Conservation (phyloP, 2,797 vertebrate genomes). For the Mus caroli region DNA sequence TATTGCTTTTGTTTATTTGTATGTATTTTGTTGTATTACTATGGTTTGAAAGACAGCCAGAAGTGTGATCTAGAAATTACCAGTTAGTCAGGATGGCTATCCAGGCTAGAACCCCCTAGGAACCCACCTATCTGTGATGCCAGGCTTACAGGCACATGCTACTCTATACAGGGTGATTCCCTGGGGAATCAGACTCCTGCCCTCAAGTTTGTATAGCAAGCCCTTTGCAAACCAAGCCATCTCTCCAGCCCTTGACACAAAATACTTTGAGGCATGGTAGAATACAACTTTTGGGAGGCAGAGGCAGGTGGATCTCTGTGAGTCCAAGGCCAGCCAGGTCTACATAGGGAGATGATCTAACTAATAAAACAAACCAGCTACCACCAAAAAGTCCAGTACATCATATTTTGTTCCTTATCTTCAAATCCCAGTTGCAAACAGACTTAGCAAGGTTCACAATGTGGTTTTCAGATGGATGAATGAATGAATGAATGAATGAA, state of each 20-base stretch:
- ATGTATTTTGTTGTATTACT: not conserved
- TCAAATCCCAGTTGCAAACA: not conserved
- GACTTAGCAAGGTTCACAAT: not conserved
- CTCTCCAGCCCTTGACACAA: not conserved
- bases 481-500: not conserved
- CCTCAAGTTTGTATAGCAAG: not conserved
- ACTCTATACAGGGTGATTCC: not conserved
- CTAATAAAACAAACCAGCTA: not conserved
- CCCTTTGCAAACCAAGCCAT: not conserved
- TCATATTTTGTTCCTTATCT: not conserved
- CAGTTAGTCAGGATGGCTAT: not conserved
- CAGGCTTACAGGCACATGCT: not conserved
- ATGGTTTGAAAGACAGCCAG: not conserved
- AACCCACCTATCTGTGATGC: not conserved
- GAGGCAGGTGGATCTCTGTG: not conserved
- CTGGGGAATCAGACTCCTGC: not conserved
- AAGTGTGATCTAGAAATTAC: not conserved
- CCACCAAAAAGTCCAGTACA: not conserved
- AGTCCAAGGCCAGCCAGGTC: not conserved
- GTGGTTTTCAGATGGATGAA: not conserved
- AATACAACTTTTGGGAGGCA: not conserved
- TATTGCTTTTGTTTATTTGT: not conserved
- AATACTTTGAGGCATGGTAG: not conserved
- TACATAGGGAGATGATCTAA: not conserved
- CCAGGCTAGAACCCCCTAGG: not conserved